Percentiles rank a stretch among this genome's conserved stretches.
These are phyloP conservation scores for Lamprologus lemairii DNA, from an alignment of 2,113 vertebrate species.

Conservation along the genomic window DNA sequence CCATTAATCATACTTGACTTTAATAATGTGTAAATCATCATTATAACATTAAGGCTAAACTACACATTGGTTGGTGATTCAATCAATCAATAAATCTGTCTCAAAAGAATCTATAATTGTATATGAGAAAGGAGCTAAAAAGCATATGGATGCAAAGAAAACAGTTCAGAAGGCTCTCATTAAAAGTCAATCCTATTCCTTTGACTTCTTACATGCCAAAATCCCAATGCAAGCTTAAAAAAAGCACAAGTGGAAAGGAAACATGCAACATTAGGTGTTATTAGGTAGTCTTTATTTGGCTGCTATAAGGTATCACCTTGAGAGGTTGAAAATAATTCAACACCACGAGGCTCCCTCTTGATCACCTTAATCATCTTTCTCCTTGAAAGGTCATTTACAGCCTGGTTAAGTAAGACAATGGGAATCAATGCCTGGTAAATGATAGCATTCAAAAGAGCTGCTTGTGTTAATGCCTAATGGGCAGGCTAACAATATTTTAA, in stretches of 20 bases:
- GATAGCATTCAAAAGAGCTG: constrained; percentile 34
- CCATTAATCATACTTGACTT: not conserved
- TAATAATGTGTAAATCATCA: not conserved
- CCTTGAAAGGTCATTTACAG: constrained; percentile 43
- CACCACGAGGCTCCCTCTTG: constrained; percentile 13
- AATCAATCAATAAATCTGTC: not conserved
- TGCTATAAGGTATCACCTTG: constrained; percentile 29
- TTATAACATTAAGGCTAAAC: not conserved
- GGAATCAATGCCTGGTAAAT: constrained; percentile 55
- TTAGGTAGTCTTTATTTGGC: not conserved
- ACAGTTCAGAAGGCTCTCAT: not conserved
- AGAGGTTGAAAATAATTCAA: constrained; percentile 28
- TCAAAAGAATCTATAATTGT: not conserved
- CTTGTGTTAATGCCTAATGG: constrained; percentile 43
- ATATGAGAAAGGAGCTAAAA: not conserved
- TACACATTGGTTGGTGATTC: not conserved
- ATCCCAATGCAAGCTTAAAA: not conserved
- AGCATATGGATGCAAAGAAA: not conserved
- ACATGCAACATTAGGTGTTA: not conserved
- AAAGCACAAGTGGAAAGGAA: not conserved
- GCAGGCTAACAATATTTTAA: constrained; percentile 38
- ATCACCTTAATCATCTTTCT: constrained; percentile 43
- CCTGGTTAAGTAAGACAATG: constrained; percentile 51
- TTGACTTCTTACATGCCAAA: not conserved
- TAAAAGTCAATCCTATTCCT: not conserved